These are phyloP conservation scores for Sandelia bainsii DNA, from an alignment of 2,797 vertebrate species.

Conservation along the genomic window DNA sequence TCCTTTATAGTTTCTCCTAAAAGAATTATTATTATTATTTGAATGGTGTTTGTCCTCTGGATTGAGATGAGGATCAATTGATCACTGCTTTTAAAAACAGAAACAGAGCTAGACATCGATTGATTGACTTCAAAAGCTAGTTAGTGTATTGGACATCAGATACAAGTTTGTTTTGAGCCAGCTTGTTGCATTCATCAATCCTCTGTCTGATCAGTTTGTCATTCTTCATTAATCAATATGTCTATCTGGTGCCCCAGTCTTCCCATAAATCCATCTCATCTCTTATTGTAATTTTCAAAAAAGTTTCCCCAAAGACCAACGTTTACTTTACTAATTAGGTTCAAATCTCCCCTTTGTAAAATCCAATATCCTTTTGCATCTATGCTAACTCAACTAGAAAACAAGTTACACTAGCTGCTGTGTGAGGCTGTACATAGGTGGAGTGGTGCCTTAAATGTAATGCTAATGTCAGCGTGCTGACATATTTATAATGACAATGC, in stretches of 20 bases:
- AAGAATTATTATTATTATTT: slow-evolving; percentile 27
- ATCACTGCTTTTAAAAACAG: slow-evolving; percentile 43
- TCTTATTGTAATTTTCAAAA: slow-evolving; percentile 6
- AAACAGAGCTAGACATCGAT: slow-evolving; percentile 12
- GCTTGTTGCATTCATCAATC: slow-evolving; percentile 62
- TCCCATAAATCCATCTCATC: slow-evolving; percentile 54
- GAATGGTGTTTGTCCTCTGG: slow-evolving; percentile 26
- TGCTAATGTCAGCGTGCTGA: too few relatives aligned
- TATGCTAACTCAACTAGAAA: slow-evolving; percentile 23
- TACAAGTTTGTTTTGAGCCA: slow-evolving; percentile 54
- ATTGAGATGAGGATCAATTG: slow-evolving; percentile 44
- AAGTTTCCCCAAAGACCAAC: not conserved
- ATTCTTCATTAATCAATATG: slow-evolving; percentile 51
- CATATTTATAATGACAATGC: not conserved
- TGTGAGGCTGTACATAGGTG: not conserved
- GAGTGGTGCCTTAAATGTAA: not conserved
- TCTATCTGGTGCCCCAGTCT: slow-evolving; percentile 41
- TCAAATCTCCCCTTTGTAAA: not conserved
- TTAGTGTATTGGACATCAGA: slow-evolving; percentile 56
- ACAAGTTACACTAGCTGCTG: not conserved
- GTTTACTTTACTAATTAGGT: not conserved
- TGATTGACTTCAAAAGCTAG: slow-evolving; percentile 35
- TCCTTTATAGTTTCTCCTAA: slow-evolving; percentile 20
- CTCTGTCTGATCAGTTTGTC: slow-evolving; percentile 61
- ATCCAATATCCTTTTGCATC: not conserved